phyloP scores from a whole-genome alignment of 2,113 vertebrate species.

The Ranitomeya imitator region DNA sequence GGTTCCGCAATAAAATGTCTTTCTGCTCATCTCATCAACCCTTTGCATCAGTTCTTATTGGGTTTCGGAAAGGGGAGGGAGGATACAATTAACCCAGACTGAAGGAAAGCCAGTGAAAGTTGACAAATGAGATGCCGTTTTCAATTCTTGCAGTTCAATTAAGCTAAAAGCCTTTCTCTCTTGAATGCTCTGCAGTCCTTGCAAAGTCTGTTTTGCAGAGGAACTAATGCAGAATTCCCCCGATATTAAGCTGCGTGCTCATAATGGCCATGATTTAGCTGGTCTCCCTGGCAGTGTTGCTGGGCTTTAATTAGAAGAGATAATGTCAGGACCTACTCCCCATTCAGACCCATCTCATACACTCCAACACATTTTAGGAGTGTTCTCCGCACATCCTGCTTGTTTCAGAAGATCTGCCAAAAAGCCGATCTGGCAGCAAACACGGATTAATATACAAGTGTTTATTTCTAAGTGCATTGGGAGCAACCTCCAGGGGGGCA shows the following conservation, averaged over 20 bases:
- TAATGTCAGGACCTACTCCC: slow-evolving; percentile 56
- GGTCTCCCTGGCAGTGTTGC: slow-evolving; percentile 54
- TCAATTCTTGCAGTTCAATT: slow-evolving; percentile 68
- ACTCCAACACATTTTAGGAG: slow-evolving; percentile 55
- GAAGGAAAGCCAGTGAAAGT: slow-evolving; percentile 62
- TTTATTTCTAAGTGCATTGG: slow-evolving; percentile 47
- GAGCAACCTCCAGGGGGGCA: slow-evolving; percentile 23
- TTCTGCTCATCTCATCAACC: slow-evolving; percentile 37
- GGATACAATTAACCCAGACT: slow-evolving; percentile 66
- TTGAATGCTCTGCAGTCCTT: slow-evolving; percentile 49
- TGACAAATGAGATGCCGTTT: slow-evolving; percentile 67
- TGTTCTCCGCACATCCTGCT: slow-evolving; percentile 39
- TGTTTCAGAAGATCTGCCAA: slow-evolving; percentile 44
- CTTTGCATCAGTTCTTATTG: slow-evolving; percentile 48
- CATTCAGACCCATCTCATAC: slow-evolving; percentile 32
- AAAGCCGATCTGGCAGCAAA: slow-evolving; percentile 42
- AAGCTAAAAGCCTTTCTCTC: slow-evolving; percentile 72
- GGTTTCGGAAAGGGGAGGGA: slow-evolving; percentile 49
- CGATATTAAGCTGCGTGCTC: slow-evolving; percentile 48
- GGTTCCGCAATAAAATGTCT: slow-evolving; percentile 32
- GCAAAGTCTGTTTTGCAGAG: slow-evolving; percentile 54
- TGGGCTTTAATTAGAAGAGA: slow-evolving; percentile 57
- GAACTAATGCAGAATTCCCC: slow-evolving; percentile 54
- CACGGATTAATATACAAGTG: slow-evolving; percentile 49
- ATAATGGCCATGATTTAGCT: slow-evolving; percentile 56